Base-by-base conservation (phyloP, 2,113 vertebrate genomes). In the Cebidichthys violaceus region DNA sequence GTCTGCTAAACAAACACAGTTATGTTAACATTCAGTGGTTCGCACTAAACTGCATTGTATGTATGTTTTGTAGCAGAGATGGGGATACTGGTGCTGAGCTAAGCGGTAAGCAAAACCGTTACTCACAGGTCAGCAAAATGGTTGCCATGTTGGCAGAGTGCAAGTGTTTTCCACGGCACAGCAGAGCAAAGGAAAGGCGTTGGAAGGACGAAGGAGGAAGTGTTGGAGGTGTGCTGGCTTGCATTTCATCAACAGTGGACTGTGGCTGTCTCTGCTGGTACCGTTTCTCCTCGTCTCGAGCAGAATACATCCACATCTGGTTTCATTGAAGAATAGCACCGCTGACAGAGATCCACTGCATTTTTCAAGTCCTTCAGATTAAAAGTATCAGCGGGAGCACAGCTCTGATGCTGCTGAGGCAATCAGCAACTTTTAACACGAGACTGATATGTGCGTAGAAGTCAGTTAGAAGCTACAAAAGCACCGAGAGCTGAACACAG, bases 81-180 rank as follows among this genome's bases (percentile, higher is more conserved):
- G 57, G 57, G 57, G 27, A 37, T 31, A 9, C 20, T 70, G 29
- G 3, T 37, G 52, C 70, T 69, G 66, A 50, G 66, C 43, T 50
- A 50, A 69, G 43, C 17, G 5, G 9, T 33, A 9, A 69, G 66
- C 43, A 22, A 39, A 41, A 20, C 35, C 5, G 35, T 41, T 29
- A 17, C 52, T 29, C 68, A 27, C 35, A 57, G n/a, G 52, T 59
- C n/a, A 72, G 52, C 24, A 41, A 29, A 59, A 71, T 18, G 15
- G 33, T 27, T 24, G 50, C 50, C 69, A 35, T 54, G 33, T 39
- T 71, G 69, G 50, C 69, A 70, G 33, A 37, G 20, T 37, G 50
- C 11, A 15, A 37, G 22, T 54, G 4, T 54, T n/a, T 54, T 35
- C 10, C 29, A 9, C 18, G 24, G 67, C 67, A 69, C 27, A 69